Evolutionary conservation across 2,113 vertebrate genomes (phyloP), one percentile per base, ranked within the genome.

Genomic region (Psilopogon haemacephalus): DNA sequence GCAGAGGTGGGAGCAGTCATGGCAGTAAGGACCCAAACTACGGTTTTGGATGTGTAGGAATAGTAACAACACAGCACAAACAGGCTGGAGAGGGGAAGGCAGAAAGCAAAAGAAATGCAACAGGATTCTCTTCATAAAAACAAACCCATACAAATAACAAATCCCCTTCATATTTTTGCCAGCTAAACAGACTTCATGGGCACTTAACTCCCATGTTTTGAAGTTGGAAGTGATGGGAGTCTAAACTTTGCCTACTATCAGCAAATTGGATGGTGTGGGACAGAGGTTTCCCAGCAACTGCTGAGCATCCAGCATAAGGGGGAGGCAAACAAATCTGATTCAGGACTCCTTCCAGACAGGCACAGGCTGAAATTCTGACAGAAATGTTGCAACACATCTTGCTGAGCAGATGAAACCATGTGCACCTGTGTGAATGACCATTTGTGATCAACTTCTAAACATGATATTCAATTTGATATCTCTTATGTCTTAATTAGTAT

Each of bases 251-350:
- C 28, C 21, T 14, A 9, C 23, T 56, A 8, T 33, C 38, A 60
- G 37, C 42, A 64, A 85, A 56, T 1, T 46, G 28, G n/a, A 75
- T 11, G 2, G 2, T 21, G 15, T 68, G 24, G 20, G 21, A 5
- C 12, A 28, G 26, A 40, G 16, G 28, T 65, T 82, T 30, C 26
- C 26, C 32, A 69, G n/a, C 7, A 85, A 2, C 42, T 33, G 3
- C 3, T 0, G 2, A 32, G 16, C 28, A 37, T 50, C 63, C 54
- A 44, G 54, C 6, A 7, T 0, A 20, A 9, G 0, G 4, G 42
- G 19, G 33, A 79, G 21, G 27, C 16, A 16, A 70, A 48, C 0
- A 11, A 37, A 8, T 26, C 46, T 40, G 42, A 28, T 42, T 17
- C n/a, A 74, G 40, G 9, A 24, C 35, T 64, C 30, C 46, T 90